These are phyloP conservation scores for Crossocerus cetratus DNA, from an alignment of 2,888 invertebrate genomes.

Conservation along the genomic window DNA sequence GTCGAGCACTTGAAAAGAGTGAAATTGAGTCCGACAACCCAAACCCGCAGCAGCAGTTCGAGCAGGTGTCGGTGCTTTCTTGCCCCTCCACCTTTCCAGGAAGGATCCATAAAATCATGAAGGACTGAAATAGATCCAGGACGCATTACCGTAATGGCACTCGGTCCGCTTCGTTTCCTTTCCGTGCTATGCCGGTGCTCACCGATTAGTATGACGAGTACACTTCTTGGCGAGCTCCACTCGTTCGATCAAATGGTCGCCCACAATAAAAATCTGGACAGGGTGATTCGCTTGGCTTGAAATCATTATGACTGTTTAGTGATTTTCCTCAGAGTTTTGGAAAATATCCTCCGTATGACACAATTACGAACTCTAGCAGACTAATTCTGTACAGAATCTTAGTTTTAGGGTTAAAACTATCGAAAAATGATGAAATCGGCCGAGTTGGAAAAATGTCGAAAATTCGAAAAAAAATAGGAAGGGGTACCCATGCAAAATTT, in stretches of 20 bases:
- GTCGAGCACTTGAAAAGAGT: constrained; percentile 74
- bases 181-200: neutral
- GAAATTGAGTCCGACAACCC: constrained; percentile 72
- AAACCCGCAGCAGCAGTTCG: constrained; percentile 35
- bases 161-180: neutral
- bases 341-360: too few species aligned
- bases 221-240: neutral
- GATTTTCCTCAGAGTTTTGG: too few species aligned
- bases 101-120: constrained; percentile 48
- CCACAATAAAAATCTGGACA: constrained; percentile 34
- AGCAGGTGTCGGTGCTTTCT: constrained; percentile 45
- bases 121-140: constrained; percentile 39
- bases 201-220: neutral
- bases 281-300: too few species aligned
- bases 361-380: too few species aligned
- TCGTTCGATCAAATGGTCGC: constrained; percentile 5
- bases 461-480: too few species aligned
- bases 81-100: constrained; percentile 35
- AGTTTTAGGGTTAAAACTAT: too few species aligned
- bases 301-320: too few species aligned
- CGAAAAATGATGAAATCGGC: too few species aligned
- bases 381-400: too few species aligned
- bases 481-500: too few species aligned
- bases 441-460: too few species aligned
- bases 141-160: constrained; percentile 34